These are phyloP conservation scores for Gastrophysa polygoni DNA, from an alignment of 2,888 invertebrate species.

Conservation along the genomic window DNA sequence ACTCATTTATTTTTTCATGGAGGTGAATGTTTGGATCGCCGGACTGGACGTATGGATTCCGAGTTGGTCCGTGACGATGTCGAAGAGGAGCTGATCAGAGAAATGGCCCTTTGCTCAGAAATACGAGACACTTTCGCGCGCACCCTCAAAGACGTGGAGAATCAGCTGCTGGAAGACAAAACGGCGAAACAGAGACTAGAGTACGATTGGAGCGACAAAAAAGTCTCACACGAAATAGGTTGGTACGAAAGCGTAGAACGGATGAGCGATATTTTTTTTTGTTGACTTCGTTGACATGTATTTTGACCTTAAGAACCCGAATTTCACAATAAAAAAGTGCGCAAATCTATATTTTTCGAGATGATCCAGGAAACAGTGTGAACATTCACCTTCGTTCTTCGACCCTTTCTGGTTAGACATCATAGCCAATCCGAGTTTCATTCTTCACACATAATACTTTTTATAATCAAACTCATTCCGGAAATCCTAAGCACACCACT, in stretches of 20 bases:
- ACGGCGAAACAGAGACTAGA: slow-evolving; percentile 82
- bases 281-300: no score
- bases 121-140: slow-evolving; percentile 67
- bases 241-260: not conserved
- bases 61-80: slow-evolving; percentile 78
- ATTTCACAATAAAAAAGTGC: no score
- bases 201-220: slow-evolving; percentile 92
- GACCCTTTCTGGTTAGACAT: no score
- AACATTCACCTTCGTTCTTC: no score
- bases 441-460: no score
- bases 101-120: slow-evolving; percentile 73
- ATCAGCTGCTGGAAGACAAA: slow-evolving; percentile 75
- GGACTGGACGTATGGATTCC: slow-evolving; percentile 71
- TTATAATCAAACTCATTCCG: no score
- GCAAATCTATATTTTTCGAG: no score
- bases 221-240: slow-evolving; percentile 69
- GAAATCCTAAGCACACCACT: no score
- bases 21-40: slow-evolving; percentile 74
- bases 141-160: slow-evolving; percentile 70
- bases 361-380: no score
- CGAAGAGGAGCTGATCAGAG: slow-evolving; percentile 79
- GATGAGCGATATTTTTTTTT: no score
- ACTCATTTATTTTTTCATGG: slow-evolving; percentile 48
- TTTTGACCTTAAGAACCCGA: no score
- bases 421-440: no score